Percentiles rank a stretch among this genome's conserved stretches.
Conservation (phyloP, 2,797 vertebrate genomes). For the Hemitrygon akajei region DNA sequence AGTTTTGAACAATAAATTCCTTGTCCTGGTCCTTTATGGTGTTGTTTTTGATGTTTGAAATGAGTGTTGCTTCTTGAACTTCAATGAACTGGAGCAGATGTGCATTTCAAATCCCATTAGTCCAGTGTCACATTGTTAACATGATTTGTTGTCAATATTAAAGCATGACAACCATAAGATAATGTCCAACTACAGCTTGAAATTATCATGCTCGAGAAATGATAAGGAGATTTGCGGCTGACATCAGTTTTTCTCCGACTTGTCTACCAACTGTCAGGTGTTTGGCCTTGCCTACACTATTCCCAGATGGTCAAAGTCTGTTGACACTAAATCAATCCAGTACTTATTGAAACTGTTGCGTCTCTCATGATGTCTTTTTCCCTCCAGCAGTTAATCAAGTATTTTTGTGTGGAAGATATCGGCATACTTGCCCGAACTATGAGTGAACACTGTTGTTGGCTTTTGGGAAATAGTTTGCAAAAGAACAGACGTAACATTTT, state of each 20-base stretch:
- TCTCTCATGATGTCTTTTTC: not conserved
- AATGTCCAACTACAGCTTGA: slow-evolving; percentile 9
- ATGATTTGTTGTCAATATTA: not conserved
- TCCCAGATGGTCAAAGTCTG: slow-evolving; percentile 11
- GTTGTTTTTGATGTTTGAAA: not conserved
- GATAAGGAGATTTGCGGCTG: not conserved
- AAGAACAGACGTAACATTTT: not conserved
- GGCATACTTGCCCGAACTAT: not conserved
- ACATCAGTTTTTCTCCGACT: not conserved
- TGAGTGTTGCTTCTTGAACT: too few relatives aligned
- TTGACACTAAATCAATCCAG: slow-evolving; percentile 33
- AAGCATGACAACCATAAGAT: not conserved
- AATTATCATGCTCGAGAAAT: slow-evolving; percentile 11
- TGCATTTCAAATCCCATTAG: not conserved
- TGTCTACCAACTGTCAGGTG: slow-evolving; percentile 12
- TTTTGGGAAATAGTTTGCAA: not conserved
- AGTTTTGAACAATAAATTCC: not conserved
- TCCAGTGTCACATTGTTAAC: slow-evolving; percentile 2
- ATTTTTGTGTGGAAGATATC: not conserved
- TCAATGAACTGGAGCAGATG: not conserved
- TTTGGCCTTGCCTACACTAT: not conserved
- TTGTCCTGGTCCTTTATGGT: not conserved
- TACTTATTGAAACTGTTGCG: not conserved
- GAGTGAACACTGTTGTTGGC: not conserved
- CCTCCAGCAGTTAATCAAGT: not conserved